phyloP scores from a whole-genome alignment of 1,140 invertebrate species.

The Linepithema humile region DNA sequence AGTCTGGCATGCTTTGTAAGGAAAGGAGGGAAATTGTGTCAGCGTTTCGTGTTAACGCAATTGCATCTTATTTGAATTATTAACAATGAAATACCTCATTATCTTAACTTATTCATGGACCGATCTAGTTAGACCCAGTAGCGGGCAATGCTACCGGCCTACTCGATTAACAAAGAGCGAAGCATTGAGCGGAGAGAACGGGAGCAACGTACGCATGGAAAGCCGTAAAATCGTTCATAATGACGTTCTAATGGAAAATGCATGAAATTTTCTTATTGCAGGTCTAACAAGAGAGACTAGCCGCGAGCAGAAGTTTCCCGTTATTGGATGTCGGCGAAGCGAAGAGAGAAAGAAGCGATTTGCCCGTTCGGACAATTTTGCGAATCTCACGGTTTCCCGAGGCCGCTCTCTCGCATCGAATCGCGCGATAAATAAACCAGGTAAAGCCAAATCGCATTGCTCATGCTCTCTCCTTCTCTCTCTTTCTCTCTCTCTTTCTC shows the following conservation, averaged over 20 bases:
- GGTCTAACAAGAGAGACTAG: conserved; percentile 44
- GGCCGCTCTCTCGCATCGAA: not conserved
- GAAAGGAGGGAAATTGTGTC: not conserved
- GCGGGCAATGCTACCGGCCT: not conserved
- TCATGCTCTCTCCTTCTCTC: no score
- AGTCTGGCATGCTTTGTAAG: not conserved
- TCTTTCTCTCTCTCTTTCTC: not conserved
- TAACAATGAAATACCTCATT: not conserved
- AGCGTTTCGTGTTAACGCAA: conserved; percentile 1
- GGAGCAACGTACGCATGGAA: conserved; percentile 34
- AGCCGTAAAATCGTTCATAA: conserved; percentile 25
- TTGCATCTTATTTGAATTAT: conserved; percentile 35
- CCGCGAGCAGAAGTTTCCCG: conserved; percentile 46
- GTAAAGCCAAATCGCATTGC: conserved; percentile 1
- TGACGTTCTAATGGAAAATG: conserved; percentile 66
- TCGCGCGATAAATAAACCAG: conserved; percentile 23
- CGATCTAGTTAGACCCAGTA: not conserved
- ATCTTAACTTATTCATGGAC: conserved; percentile 4
- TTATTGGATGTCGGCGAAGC: conserved; percentile 34
- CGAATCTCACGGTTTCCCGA: not conserved
- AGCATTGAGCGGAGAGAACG: conserved; percentile 8
- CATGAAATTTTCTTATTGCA: conserved; percentile 71
- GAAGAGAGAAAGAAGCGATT: not conserved
- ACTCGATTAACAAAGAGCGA: conserved; percentile 13
- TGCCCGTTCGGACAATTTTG: not conserved